These are phyloP conservation scores for Bettongia penicillata DNA, from an alignment of 2,113 vertebrate species.

Conservation along the genomic window DNA sequence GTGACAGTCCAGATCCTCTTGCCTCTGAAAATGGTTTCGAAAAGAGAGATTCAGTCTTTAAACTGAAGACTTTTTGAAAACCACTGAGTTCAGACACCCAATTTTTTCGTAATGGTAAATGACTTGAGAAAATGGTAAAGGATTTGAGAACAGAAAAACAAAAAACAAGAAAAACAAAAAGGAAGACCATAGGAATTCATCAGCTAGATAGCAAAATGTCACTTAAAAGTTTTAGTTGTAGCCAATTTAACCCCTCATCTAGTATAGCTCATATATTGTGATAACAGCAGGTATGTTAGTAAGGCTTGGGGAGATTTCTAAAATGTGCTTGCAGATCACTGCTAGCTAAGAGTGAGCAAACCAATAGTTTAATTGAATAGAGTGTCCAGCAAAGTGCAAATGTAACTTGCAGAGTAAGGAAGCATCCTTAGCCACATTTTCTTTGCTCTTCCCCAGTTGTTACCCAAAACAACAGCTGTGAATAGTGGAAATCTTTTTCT, in stretches of 20 bases:
- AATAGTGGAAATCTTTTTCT: constrained; percentile 46
- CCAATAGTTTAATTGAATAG: constrained; percentile 30
- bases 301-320: constrained; percentile 39
- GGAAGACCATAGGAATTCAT: constrained; percentile 35
- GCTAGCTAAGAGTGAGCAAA: constrained; percentile 41
- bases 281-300: constrained; percentile 49
- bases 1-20: background rate
- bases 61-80: constrained; percentile 59
- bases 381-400: constrained; percentile 43
- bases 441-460: background rate
- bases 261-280: constrained; percentile 50
- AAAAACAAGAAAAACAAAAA: constrained; percentile 51
- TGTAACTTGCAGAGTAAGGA: constrained; percentile 12
- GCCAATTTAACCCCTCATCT: constrained; percentile 52
- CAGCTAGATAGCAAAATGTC: constrained; percentile 46
- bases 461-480: background rate
- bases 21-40: constrained; percentile 41
- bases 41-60: background rate
- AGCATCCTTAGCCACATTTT: constrained; percentile 17
- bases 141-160: constrained; percentile 41
- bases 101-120: constrained; percentile 25
- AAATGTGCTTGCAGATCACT: constrained; percentile 47
- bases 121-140: constrained; percentile 12
- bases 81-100: constrained; percentile 26
- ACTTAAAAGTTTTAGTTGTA: constrained; percentile 41